Evolutionary conservation across 1,140 invertebrate genomes (phyloP).

Genomic region (Drosophila navojoa): DNA sequence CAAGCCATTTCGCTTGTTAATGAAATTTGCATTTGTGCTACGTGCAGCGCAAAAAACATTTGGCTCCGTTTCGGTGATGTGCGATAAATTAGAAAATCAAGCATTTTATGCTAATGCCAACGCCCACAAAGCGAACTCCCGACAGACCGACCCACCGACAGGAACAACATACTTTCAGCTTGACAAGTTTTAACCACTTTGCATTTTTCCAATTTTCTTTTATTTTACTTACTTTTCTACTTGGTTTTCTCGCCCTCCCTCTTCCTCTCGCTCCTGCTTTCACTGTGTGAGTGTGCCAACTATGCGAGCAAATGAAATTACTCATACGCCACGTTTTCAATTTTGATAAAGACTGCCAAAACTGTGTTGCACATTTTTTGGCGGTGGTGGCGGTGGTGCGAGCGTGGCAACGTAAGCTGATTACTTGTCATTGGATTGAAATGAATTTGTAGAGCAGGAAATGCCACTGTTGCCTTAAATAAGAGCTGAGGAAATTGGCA

Average conservation of each 20-base stretch:
- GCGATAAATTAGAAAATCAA: conserved; percentile 82
- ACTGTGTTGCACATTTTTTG: conserved; percentile 37
- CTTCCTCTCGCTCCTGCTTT: not conserved
- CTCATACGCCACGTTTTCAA: conserved; percentile 77
- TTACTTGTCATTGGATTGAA: conserved; percentile 67
- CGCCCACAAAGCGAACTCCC: conserved; percentile 40
- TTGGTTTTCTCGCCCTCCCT: conserved; percentile 12
- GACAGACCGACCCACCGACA: not conserved
- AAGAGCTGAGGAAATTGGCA: conserved; percentile 9
- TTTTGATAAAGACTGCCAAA: conserved; percentile 64
- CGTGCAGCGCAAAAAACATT: conserved; percentile 72
- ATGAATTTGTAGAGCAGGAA: conserved; percentile 69
- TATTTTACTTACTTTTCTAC: conserved; percentile 24
- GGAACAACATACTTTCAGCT: conserved; percentile 54
- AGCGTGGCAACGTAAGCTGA: conserved; percentile 60
- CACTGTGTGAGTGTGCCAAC: conserved; percentile 43
- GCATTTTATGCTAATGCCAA: conserved; percentile 77
- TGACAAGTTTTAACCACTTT: conserved; percentile 79
- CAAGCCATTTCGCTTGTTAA: conserved; percentile 77
- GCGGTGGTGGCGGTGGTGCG: not conserved
- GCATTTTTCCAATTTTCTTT: conserved; percentile 56
- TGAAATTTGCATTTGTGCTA: conserved; percentile 82
- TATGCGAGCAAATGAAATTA: conserved; percentile 74
- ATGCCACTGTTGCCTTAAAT: conserved; percentile 63
- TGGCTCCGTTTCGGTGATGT: conserved; percentile 70